Base-by-base conservation (phyloP, 2,113 vertebrate species). In the Phocoena sinus region DNA sequence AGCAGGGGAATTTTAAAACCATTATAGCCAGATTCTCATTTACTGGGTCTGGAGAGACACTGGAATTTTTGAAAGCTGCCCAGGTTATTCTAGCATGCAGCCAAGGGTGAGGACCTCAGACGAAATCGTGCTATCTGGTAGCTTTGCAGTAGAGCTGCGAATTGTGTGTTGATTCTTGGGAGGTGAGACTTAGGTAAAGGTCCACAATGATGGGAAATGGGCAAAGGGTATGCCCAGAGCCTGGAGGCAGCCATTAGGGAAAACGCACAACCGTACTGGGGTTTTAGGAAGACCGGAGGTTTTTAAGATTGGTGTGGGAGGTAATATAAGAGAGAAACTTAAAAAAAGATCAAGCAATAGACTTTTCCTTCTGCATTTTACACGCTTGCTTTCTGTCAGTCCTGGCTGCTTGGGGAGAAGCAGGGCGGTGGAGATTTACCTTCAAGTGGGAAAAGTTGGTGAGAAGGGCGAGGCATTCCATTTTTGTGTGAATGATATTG, bases 111-210 rank as follows among this genome's bases (percentile, higher is more conserved):
- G 20, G 20, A 62, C 50, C 14, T 36, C 3, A 4, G 1, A 23
- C 2, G 6, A 2, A 65, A 26, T 1, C 0, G 1, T 33, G 20
- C 53, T 56, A 1, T 31, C 5, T 0, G 11, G 5, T 5, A 0
- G 3, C 65, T 58, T 47, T 33, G 33, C 58, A 8, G 0, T 2
- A 8, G 0, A 14, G 31, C n/a, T 38, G 9, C 28, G 0, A 17
- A 20, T 41, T 12, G 3, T 2, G 3, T 1, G 1, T 15, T 18
- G 23, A 10, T 4, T 33, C 17, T 28, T 65, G 11, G 67, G 18
- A 47, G 36, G 6, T 25, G 14, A 28, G 38, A 21, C 50, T 50
- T 33, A 26, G 12, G 12, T 25, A 14, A 6, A 47, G 25, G 41
- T 11, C 9, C 31, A 26, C 25, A 31, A 3, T 12, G 65, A 21